phyloP scores from a whole-genome alignment of 2,797 vertebrate genomes.

The Oophaga sylvatica region DNA sequence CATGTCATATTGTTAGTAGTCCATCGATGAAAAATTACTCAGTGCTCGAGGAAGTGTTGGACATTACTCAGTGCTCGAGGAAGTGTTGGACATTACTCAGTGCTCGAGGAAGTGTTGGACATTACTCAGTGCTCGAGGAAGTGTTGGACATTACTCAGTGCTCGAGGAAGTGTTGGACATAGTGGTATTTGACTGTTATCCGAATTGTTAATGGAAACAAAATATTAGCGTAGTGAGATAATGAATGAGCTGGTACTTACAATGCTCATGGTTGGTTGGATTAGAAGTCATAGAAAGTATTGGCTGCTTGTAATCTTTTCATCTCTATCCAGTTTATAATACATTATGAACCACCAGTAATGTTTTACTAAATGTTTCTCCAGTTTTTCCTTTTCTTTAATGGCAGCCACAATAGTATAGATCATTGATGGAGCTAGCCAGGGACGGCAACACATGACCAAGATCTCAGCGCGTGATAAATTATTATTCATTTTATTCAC shows the following conservation, averaged over 20 bases:
- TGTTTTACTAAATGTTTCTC: background rate
- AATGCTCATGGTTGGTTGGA: background rate
- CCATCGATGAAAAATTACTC: slow-evolving; percentile 12
- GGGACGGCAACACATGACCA: background rate
- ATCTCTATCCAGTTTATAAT: background rate
- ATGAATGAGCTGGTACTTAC: background rate
- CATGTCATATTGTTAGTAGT: background rate
- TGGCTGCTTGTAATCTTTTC: background rate
- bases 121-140: background rate
- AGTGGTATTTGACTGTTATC: background rate
- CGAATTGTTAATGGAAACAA: background rate
- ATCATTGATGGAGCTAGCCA: background rate
- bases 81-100: background rate
- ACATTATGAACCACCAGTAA: background rate
- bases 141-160: background rate
- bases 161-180: background rate
- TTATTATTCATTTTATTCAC: too few relatives aligned
- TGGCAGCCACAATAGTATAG: background rate
- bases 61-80: background rate
- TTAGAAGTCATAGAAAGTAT: background rate
- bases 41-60: background rate
- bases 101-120: background rate
- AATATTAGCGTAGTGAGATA: background rate
- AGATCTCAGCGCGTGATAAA: too few relatives aligned
- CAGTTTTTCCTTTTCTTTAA: background rate